Conservation (phyloP, 2,797 vertebrate species). For the Alcedo atthis region DNA sequence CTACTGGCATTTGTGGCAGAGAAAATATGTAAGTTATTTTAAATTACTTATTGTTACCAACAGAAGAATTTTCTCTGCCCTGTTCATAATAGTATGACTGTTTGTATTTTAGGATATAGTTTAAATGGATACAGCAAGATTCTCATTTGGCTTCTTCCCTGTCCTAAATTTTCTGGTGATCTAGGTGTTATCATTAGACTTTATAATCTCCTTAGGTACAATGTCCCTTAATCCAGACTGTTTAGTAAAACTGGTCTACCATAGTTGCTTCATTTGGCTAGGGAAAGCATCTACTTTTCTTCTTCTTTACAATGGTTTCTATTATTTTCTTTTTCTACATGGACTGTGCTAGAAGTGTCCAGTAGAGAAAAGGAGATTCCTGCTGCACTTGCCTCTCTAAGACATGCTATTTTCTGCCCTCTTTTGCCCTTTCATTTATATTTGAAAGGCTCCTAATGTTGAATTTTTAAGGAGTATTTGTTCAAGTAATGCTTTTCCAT, state of each 20-base stretch:
- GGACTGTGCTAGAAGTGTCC: neutral
- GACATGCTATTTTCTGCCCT: neutral
- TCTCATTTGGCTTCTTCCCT: neutral
- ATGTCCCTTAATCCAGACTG: neutral
- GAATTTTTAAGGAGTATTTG: neutral
- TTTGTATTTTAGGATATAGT: neutral
- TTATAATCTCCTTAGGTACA: constrained; percentile 21
- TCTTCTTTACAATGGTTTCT: neutral
- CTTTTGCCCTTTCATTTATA: neutral
- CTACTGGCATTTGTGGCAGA: neutral
- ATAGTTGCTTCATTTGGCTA: constrained; percentile 44
- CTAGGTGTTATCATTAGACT: neutral
- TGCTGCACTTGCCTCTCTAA: neutral
- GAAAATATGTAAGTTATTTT: neutral
- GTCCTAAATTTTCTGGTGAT: neutral
- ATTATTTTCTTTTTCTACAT: neutral
- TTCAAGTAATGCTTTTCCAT: neutral
- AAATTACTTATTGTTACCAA: neutral
- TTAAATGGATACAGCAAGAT: neutral
- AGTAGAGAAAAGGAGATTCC: neutral
- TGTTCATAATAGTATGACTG: neutral
- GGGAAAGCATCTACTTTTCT: neutral
- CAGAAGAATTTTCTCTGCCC: neutral
- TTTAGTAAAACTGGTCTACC: constrained; percentile 19
- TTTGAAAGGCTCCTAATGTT: neutral